Evolutionary conservation across 2,888 invertebrate species (phyloP).

Genomic region (Scaptomyza parva): DNA sequence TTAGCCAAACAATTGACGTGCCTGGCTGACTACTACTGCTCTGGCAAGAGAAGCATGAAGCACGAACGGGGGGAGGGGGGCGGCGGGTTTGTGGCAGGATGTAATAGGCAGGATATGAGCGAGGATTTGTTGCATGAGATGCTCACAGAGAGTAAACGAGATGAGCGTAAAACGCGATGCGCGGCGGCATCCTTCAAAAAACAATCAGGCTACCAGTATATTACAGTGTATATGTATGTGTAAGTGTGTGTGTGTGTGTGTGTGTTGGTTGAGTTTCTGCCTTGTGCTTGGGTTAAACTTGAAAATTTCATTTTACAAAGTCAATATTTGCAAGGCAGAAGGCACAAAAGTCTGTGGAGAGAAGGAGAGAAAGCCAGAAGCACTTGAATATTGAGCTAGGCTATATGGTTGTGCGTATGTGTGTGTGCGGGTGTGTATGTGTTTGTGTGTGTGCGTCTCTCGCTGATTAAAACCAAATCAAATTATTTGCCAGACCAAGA

Average conservation of each 20-base stretch:
- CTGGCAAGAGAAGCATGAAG: not conserved
- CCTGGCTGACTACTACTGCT: constrained; percentile 55
- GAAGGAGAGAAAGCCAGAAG: constrained; percentile 9
- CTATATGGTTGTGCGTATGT: constrained; percentile 37
- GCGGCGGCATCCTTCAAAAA: constrained; percentile 59
- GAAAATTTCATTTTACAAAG: constrained; percentile 82
- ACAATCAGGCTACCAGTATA: constrained; percentile 50
- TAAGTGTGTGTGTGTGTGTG: constrained; percentile 17
- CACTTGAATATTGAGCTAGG: constrained; percentile 61
- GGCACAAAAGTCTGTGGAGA: constrained; percentile 1
- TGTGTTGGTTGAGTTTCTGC: constrained; percentile 16
- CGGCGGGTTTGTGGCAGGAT: constrained; percentile 3
- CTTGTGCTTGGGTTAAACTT: constrained; percentile 76
- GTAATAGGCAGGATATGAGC: constrained; percentile 68
- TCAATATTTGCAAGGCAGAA: constrained; percentile 73
- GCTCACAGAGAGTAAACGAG: constrained; percentile 50
- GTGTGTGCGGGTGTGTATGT: constrained; percentile 15
- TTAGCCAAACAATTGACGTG: constrained; percentile 78
- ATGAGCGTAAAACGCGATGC: constrained; percentile 44
- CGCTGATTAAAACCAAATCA: constrained; percentile 85
- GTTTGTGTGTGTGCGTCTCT: constrained; percentile 38
- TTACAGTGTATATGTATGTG: constrained; percentile 15
- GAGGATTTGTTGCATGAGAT: constrained; percentile 70
- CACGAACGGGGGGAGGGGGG: not conserved
- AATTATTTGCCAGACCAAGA: constrained; percentile 82